Evolutionary conservation across 2,113 vertebrate species (phyloP).

Genomic region (Baryphthengus martii): DNA sequence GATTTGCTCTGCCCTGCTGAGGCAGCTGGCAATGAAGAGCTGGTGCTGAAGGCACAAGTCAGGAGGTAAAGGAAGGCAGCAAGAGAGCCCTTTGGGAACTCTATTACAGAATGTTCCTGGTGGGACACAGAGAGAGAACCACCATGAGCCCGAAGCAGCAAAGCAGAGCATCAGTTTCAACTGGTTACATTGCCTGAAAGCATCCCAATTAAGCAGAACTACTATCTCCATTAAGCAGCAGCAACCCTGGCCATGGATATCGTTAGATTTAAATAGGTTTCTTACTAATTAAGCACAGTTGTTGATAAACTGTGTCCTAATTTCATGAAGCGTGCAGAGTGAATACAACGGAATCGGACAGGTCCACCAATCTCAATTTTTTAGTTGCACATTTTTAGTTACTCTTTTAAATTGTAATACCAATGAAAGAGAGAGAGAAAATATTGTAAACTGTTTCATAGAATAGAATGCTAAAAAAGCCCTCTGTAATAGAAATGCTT

Average conservation of each 20-base stretch:
- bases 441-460: not conserved
- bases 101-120: not conserved
- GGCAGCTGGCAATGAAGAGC: not conserved
- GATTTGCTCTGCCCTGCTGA: not conserved
- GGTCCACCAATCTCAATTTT: not conserved
- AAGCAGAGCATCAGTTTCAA: not conserved
- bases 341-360: not conserved
- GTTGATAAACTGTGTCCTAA: slow-evolving; percentile 1
- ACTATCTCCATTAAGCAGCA: not conserved
- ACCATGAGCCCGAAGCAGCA: not conserved
- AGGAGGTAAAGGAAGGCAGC: not conserved
- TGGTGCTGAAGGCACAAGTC: not conserved
- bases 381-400: not conserved
- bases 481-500: not conserved
- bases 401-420: not conserved
- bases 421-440: not conserved
- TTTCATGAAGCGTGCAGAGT: not conserved
- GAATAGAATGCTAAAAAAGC: not conserved
- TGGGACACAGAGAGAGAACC: not conserved
- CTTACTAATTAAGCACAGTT: slow-evolving; percentile 26
- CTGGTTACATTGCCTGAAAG: not conserved
- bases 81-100: not conserved
- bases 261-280: slow-evolving; percentile 21
- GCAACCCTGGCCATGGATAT: not conserved
- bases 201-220: not conserved